phyloP scores from a whole-genome alignment of 2,113 vertebrate species.

The Corythoichthys intestinalis region DNA sequence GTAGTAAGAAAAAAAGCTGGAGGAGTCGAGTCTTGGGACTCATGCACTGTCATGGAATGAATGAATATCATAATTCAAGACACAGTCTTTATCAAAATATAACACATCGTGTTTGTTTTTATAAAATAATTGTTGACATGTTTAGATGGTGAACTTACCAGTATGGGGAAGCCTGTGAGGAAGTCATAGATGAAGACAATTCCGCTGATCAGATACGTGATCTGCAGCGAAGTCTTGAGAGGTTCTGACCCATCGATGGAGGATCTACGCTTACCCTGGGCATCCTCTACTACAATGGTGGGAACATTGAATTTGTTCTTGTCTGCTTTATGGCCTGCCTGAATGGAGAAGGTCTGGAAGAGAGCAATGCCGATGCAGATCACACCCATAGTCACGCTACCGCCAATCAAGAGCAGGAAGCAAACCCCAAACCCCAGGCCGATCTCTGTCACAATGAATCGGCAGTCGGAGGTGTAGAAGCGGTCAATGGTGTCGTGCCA shows the following conservation, averaged over 20 bases:
- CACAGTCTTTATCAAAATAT: no score
- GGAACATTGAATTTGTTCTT: constrained; percentile 85
- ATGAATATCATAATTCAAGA: no score
- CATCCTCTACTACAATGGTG: constrained; percentile 89
- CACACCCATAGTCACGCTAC: constrained; percentile 83
- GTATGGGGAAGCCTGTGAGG: constrained; percentile 86
- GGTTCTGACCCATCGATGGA: constrained; percentile 90
- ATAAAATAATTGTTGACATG: not conserved
- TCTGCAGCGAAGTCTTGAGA: constrained; percentile 85
- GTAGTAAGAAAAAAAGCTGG: no score
- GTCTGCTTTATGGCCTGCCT: constrained; percentile 71
- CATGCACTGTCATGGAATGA: no score
- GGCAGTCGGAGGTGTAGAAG: constrained; percentile 87
- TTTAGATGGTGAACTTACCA: constrained; percentile 76
- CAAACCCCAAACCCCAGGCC: constrained; percentile 91
- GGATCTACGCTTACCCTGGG: constrained; percentile 87
- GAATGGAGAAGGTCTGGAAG: constrained; percentile 84
- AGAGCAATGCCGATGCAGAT: constrained; percentile 87
- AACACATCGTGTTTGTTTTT: no score
- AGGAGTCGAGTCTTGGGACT: no score
- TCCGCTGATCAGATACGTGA: constrained; percentile 86
- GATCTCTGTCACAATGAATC: constrained; percentile 90
- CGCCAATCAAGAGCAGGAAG: constrained; percentile 86
- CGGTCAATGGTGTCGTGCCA: constrained; percentile 89
- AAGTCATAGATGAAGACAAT: constrained; percentile 91